Evolutionary conservation across 1,140 invertebrate species (phyloP).

Genomic region (Elymnias hypermnestra): DNA sequence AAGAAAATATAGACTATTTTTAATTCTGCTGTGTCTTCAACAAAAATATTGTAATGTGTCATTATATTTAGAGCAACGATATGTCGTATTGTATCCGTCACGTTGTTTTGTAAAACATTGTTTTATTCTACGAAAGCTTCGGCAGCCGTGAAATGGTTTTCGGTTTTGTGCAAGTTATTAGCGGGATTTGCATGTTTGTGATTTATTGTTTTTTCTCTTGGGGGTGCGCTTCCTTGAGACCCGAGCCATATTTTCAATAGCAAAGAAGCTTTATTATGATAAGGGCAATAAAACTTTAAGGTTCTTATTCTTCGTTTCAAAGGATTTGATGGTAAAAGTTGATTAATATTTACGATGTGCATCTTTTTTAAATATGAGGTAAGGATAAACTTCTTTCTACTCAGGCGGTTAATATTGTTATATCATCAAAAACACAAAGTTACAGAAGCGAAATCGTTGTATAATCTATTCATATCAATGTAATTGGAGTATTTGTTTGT

Average conservation of each 20-base stretch:
- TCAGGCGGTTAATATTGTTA: too few relatives aligned
- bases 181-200: constrained; percentile 73
- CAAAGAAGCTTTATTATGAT: constrained; percentile 31
- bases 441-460: too few relatives aligned
- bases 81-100: constrained; percentile 22
- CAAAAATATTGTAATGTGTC: too few relatives aligned
- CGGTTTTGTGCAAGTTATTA: constrained; percentile 75
- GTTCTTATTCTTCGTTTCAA: constrained; percentile 6
- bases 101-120: constrained; percentile 13
- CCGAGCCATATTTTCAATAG: constrained; percentile 36
- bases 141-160: constrained; percentile 70
- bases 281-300: constrained; percentile 38
- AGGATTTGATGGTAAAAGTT: not conserved
- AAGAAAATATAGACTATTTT: too few relatives aligned
- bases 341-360: not conserved
- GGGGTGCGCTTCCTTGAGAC: constrained; percentile 31
- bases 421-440: too few relatives aligned
- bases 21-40: too few relatives aligned
- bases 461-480: too few relatives aligned
- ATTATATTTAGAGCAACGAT: too few relatives aligned
- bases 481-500: too few relatives aligned
- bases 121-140: constrained; percentile 36
- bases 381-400: too few relatives aligned
- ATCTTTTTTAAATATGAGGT: too few relatives aligned
- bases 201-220: constrained; percentile 60